phyloP scores from a whole-genome alignment of 2,797 vertebrate genomes.

The Saxicola maurus region DNA sequence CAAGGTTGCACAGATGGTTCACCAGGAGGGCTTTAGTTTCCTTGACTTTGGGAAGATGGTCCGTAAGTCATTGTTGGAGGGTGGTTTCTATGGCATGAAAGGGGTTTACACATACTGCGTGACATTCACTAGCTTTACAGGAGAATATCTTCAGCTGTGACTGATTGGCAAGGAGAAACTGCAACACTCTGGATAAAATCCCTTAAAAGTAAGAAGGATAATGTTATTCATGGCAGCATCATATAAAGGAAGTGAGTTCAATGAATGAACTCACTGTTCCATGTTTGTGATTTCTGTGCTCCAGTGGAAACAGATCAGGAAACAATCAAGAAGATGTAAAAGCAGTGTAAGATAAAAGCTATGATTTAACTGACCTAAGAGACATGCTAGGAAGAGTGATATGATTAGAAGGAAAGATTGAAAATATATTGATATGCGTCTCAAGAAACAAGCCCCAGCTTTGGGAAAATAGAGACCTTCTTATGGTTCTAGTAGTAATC shows the following conservation, averaged over 20 bases:
- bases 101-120: not conserved
- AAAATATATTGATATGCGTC: not conserved
- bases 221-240: not conserved
- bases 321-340: not conserved
- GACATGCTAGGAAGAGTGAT: not conserved
- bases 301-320: fast-evolving
- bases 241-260: not conserved
- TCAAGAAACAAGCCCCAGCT: not conserved
- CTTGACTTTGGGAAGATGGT: not conserved
- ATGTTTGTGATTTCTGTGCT: not conserved
- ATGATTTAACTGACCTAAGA: not conserved
- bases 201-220: not conserved
- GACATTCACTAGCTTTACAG: not conserved
- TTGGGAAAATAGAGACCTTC: not conserved
- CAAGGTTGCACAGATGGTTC: not conserved
- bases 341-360: not conserved
- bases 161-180: not conserved
- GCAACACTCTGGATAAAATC: not conserved
- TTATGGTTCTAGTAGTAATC: not conserved
- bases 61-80: not conserved
- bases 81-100: not conserved
- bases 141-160: not conserved
- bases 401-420: not conserved
- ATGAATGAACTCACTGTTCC: not conserved
- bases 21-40: not conserved